Percentiles rank a stretch among this genome's conserved stretches.
phyloP scores from a whole-genome alignment of 2,888 invertebrate species.

The Scaptomyza caliginosa region DNA sequence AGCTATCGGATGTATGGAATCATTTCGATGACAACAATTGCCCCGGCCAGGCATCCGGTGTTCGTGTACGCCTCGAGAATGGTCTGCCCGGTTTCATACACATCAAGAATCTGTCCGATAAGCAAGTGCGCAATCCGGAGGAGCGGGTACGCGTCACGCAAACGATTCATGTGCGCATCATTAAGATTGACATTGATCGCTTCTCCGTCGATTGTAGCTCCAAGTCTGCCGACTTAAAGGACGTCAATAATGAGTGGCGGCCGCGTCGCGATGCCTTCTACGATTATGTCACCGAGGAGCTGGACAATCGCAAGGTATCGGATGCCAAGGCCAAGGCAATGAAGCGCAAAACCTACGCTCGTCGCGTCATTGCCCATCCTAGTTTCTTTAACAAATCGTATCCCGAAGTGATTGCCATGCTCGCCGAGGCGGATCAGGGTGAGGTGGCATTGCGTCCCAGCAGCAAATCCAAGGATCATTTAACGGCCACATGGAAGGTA shows the following conservation, averaged over 20 bases:
- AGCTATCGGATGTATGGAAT: constrained; percentile 98
- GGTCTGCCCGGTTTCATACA: constrained; percentile 96
- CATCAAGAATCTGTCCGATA: constrained; percentile 96
- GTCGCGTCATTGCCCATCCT: constrained; percentile 98
- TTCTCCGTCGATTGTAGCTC: constrained; percentile 97
- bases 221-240: constrained; percentile 95
- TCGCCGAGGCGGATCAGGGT: constrained; percentile 97
- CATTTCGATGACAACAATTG: constrained; percentile 98
- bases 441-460: constrained; percentile 98
- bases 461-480: constrained; percentile 97
- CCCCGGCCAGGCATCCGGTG: constrained; percentile 97
- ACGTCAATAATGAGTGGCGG: constrained; percentile 96
- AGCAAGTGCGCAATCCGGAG: constrained; percentile 95
- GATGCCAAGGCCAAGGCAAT: constrained; percentile 87
- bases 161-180: constrained; percentile 93
- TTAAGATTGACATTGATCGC: constrained; percentile 97
- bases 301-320: constrained; percentile 90
- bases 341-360: constrained; percentile 87
- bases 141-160: constrained; percentile 94
- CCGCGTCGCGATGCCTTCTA: constrained; percentile 95
- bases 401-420: constrained; percentile 94
- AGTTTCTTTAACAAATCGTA: constrained; percentile 98
- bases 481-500: constrained; percentile 99
- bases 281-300: constrained; percentile 93
- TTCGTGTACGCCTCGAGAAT: constrained; percentile 95